Evolutionary conservation across 2,797 vertebrate genomes (phyloP).

Genomic region (Catharus ustulatus): DNA sequence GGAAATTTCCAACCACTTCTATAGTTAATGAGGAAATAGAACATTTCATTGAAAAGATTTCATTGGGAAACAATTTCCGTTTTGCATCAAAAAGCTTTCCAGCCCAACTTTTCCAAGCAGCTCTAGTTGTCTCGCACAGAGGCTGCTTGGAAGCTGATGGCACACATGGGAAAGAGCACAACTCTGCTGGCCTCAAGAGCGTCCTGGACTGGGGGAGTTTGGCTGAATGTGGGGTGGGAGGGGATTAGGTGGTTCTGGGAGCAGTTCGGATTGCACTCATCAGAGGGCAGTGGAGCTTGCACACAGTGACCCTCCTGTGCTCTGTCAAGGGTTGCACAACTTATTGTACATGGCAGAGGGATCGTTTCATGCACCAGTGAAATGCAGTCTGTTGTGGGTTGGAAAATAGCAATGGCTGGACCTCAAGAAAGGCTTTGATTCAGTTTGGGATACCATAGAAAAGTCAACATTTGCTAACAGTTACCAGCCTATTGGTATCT

Average conservation of each 20-base stretch:
- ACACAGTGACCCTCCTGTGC: background rate
- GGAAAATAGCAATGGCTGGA: slow-evolving; percentile 42
- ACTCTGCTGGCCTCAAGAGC: background rate
- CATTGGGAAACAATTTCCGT: slow-evolving; percentile 53
- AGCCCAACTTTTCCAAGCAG: slow-evolving; percentile 19
- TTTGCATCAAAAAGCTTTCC: slow-evolving; percentile 51
- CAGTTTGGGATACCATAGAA: slow-evolving; percentile 12
- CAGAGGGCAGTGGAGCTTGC: slow-evolving; percentile 17
- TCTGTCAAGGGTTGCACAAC: background rate
- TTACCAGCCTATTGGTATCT: slow-evolving; percentile 27
- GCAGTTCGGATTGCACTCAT: background rate
- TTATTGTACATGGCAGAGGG: slow-evolving; percentile 1
- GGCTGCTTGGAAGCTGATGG: slow-evolving; percentile 4
- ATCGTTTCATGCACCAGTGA: background rate
- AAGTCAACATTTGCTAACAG: slow-evolving; percentile 47
- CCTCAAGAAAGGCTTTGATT: slow-evolving; percentile 31
- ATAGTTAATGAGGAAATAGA: slow-evolving; percentile 37
- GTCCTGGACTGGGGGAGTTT: background rate
- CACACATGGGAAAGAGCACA: background rate
- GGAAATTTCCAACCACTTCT: slow-evolving; percentile 63
- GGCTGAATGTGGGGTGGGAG: rapidly evolving
- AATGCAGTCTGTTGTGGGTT: slow-evolving; percentile 28
- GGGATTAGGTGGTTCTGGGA: background rate
- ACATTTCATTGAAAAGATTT: slow-evolving; percentile 50
- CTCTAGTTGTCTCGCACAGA: background rate